Evolutionary conservation across 1,140 invertebrate genomes (phyloP).

Genomic region (Cotesia vestalis): DNA sequence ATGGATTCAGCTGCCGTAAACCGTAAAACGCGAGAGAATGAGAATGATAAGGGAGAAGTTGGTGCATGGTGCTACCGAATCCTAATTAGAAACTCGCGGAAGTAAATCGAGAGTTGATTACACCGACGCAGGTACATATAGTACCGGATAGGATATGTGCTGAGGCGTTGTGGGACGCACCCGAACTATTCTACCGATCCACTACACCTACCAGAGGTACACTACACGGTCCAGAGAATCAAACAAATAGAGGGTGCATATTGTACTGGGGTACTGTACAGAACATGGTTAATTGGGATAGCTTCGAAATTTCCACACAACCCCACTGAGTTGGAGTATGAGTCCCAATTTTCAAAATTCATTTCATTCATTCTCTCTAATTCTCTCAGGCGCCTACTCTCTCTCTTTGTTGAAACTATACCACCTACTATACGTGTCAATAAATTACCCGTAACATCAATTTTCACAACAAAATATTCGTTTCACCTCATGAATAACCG

Average conservation of each 20-base stretch:
- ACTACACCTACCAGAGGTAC: neutral
- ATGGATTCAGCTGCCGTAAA: too few species aligned
- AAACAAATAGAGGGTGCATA: constrained; percentile 25
- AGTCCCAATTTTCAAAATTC: neutral
- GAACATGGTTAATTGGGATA: constrained; percentile 32
- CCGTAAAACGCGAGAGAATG: too few species aligned
- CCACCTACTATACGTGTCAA: constrained; percentile 18
- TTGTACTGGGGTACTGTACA: neutral
- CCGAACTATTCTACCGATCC: constrained; percentile 15
- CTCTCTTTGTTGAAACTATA: too few species aligned
- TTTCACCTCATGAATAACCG: constrained; percentile 34
- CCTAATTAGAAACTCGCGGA: constrained; percentile 38
- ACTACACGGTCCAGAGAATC: constrained; percentile 15
- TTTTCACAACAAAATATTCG: constrained; percentile 34
- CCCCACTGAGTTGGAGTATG: neutral
- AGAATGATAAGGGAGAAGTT: too few species aligned
- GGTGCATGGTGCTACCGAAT: too few species aligned
- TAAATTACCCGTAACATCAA: constrained; percentile 34
- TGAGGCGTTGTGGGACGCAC: constrained; percentile 26
- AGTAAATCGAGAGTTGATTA: constrained; percentile 39
- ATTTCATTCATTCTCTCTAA: too few species aligned
- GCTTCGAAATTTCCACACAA: constrained; percentile 17
- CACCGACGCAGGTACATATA: constrained; percentile 1
- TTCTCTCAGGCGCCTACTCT: too few species aligned
- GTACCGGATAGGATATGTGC: constrained; percentile 8